Conservation (phyloP, 2,888 invertebrate species). For the Oxytorus armatus region DNA sequence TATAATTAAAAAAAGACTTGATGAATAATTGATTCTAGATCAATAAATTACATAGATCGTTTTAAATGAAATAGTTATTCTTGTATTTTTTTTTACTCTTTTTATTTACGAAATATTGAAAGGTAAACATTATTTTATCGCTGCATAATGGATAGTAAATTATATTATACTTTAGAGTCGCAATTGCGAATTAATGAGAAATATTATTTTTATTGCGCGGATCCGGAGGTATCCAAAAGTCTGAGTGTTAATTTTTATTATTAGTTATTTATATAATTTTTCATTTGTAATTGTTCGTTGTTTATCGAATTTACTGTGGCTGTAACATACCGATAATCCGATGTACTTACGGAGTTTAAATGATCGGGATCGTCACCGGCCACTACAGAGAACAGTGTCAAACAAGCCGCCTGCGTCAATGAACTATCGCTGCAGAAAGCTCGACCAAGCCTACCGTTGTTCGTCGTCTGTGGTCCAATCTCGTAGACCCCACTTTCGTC, state of each 20-base stretch:
- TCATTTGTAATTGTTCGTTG: too few relatives aligned
- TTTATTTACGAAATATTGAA: neutral
- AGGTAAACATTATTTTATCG: neutral
- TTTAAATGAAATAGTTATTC: neutral
- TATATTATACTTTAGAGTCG: too few relatives aligned
- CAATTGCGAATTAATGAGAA: too few relatives aligned
- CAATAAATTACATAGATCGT: too few relatives aligned
- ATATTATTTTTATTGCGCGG: too few relatives aligned
- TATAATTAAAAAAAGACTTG: neutral
- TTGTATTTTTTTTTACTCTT: neutral
- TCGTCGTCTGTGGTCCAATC: conserved; percentile 40
- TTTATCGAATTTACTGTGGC: neutral
- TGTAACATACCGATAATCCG: neutral
- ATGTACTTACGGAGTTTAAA: conserved; percentile 56
- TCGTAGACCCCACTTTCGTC: conserved; percentile 40
- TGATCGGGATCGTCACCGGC: conserved; percentile 57
- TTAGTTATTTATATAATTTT: neutral
- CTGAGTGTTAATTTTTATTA: neutral
- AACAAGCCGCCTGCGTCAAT: conserved; percentile 51
- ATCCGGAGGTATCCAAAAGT: too few relatives aligned
- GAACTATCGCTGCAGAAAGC: conserved; percentile 50
- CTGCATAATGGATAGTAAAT: neutral
- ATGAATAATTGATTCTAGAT: too few relatives aligned
- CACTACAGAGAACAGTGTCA: conserved; percentile 14
- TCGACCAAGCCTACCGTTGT: conserved; percentile 21